phyloP scores from a whole-genome alignment of 2,113 vertebrate species.

The Anoplopoma fimbria region DNA sequence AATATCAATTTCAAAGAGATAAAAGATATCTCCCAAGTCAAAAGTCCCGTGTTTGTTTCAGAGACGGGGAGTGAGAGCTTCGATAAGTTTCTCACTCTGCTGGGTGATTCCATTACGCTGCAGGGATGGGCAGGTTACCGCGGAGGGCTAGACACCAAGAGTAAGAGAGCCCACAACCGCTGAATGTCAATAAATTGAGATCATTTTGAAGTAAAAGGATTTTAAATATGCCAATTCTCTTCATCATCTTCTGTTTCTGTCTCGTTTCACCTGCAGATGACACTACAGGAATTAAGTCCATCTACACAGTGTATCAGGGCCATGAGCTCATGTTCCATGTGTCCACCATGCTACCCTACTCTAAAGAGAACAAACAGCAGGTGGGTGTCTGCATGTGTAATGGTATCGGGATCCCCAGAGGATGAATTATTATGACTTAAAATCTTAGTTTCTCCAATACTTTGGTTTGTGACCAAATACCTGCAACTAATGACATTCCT shows the following conservation, averaged over 20 bases:
- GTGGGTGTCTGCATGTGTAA: slow-evolving; percentile 73
- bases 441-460: too few relatives aligned
- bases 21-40: neutral
- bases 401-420: neutral
- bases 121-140: slow-evolving; percentile 98
- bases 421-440: neutral
- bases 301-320: slow-evolving; percentile 98
- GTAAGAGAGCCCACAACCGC: slow-evolving; percentile 81
- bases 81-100: slow-evolving; percentile 91
- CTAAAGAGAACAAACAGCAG: slow-evolving; percentile 99
- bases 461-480: too few relatives aligned
- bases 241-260: neutral
- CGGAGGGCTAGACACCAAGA: slow-evolving; percentile 98
- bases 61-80: slow-evolving; percentile 95
- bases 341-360: slow-evolving; percentile 98
- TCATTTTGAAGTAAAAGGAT: neutral
- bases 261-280: slow-evolving; percentile 86
- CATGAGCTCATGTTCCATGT: slow-evolving; percentile 99
- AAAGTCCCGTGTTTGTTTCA: slow-evolving; percentile 65
- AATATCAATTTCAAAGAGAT: neutral
- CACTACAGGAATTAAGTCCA: slow-evolving; percentile 94
- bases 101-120: slow-evolving; percentile 92
- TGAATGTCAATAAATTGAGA: neutral
- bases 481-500: too few relatives aligned
- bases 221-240: neutral